Evolutionary conservation across 2,797 vertebrate genomes (phyloP).

Genomic region (Hippopotamyrus pictus): DNA sequence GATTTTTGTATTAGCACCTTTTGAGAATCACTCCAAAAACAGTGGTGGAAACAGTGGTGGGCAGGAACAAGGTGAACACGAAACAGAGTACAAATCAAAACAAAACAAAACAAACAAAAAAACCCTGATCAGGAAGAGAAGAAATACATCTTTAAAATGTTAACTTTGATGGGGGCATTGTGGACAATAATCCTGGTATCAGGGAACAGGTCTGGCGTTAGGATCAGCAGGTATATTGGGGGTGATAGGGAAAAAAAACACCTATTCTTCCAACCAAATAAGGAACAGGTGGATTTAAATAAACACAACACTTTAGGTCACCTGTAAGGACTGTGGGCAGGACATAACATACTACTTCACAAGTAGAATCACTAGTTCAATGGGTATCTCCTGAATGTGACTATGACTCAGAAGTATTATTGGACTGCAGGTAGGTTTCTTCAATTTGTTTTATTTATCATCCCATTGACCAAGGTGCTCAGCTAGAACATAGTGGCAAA

Average conservation of each 20-base stretch:
- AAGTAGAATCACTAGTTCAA: not conserved
- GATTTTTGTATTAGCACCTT: not conserved
- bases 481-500: not conserved
- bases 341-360: not conserved
- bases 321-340: not conserved
- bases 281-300: not conserved
- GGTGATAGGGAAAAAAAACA: not conserved
- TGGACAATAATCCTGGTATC: not conserved
- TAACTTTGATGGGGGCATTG: not conserved
- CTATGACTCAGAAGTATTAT: not conserved
- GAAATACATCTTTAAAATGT: not conserved
- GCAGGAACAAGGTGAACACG: not conserved
- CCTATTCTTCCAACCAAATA: not conserved
- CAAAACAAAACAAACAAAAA: not conserved
- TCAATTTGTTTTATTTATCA: not conserved
- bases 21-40: not conserved
- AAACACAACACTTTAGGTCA: not conserved
- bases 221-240: not conserved
- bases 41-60: not conserved
- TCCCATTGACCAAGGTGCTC: not conserved
- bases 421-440: not conserved
- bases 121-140: not conserved
- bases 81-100: not conserved
- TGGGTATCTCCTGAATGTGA: not conserved
- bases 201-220: not conserved